Conservation (phyloP, 2,113 vertebrate genomes). For the Coracopsis vasa region DNA sequence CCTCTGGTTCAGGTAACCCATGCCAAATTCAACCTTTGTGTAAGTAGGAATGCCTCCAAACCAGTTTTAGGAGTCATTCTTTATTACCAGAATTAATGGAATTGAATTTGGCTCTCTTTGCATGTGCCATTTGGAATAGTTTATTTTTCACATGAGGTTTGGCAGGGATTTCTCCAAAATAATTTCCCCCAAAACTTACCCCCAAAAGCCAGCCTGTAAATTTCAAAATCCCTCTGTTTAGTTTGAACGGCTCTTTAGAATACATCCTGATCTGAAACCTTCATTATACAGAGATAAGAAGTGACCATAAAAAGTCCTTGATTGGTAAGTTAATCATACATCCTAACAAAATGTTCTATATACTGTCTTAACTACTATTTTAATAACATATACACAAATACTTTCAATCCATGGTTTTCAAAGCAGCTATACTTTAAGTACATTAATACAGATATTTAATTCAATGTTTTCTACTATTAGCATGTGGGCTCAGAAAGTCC, state of each 20-base stretch:
- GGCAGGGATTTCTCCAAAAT: constrained; percentile 34
- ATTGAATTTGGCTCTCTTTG: constrained; percentile 41
- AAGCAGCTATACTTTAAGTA: not conserved
- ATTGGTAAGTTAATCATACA: not conserved
- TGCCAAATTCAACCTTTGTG: constrained; percentile 38
- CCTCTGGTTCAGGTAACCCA: constrained; percentile 15
- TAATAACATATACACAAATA: not conserved
- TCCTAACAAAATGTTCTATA: not conserved
- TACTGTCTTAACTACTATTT: not conserved
- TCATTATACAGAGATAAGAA: not conserved
- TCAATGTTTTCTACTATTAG: constrained; percentile 38
- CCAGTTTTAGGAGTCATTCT: constrained; percentile 36
- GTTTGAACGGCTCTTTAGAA: constrained; percentile 28
- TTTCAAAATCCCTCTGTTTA: constrained; percentile 7
- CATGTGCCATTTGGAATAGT: constrained; percentile 35
- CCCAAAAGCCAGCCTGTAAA: constrained; percentile 11
- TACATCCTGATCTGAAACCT: not conserved
- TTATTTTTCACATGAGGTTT: constrained; percentile 61
- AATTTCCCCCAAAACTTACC: not conserved
- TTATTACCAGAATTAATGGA: constrained; percentile 45
- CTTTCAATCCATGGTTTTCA: not conserved
- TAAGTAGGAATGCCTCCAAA: constrained; percentile 56
- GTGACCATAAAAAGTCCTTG: not conserved
- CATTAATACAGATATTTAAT: not conserved
- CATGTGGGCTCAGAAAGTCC: constrained; percentile 54